These are phyloP conservation scores for Coracias cyanogaster DNA, from an alignment of 2,797 vertebrate species.

Conservation along the genomic window DNA sequence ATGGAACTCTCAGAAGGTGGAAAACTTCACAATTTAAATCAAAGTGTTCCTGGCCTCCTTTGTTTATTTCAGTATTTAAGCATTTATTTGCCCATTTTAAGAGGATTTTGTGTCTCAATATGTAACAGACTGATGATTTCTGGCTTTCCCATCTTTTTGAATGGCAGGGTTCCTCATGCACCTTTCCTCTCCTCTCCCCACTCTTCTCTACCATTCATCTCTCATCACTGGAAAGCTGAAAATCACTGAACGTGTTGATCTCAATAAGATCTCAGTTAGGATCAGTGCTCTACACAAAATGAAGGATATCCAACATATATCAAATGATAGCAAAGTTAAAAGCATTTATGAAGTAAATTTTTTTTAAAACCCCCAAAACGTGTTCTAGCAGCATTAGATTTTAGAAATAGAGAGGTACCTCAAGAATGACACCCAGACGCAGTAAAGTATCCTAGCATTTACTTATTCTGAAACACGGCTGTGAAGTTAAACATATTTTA, in stretches of 20 bases:
- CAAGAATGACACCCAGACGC: background rate
- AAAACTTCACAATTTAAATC: background rate
- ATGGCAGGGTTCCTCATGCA: background rate
- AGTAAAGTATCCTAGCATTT: background rate
- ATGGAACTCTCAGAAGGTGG: background rate
- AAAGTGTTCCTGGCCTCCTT: background rate
- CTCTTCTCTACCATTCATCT: background rate
- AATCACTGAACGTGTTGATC: fast-evolving
- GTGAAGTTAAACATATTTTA: background rate
- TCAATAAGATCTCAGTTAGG: background rate
- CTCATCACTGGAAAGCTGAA: background rate
- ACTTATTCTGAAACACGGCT: background rate
- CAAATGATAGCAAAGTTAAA: background rate
- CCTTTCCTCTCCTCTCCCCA: background rate
- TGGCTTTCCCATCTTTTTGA: background rate
- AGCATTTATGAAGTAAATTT: background rate
- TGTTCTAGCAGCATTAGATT: background rate
- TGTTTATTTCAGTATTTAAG: background rate
- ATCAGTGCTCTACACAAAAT: background rate
- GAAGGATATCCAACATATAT: background rate
- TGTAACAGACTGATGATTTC: background rate
- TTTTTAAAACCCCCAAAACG: too few relatives aligned
- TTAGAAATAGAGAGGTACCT: background rate
- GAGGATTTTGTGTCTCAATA: background rate
- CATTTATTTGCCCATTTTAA: background rate